Base-by-base conservation (phyloP, 2,888 invertebrate genomes). In the Nipponacmea schrenckii region DNA sequence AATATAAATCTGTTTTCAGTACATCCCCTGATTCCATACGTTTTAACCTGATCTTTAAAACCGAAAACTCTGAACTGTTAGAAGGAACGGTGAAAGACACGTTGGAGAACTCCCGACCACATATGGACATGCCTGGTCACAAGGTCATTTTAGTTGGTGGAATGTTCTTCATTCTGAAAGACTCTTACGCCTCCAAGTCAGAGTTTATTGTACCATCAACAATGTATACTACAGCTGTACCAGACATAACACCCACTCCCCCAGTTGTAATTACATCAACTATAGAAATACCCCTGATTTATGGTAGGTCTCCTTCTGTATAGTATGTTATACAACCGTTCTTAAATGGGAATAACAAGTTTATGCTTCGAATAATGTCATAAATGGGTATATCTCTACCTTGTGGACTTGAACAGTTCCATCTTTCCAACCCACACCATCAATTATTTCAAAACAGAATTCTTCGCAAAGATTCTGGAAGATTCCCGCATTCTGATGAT, bases 91-190 rank as follows among this genome's bases (percentile, higher is more conserved):
- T 65, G 14, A 64, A 68, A 39, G 63, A 63, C 14, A 72, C 72
- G 31, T 50, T 74, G 1, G 72, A 74, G 5, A 67, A 50, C 17
- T 72, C 72, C 48, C 70, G 72, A 48, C 70, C 50, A 17, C 74
- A 72, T 39, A 39, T 72, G 44, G 66, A 26, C 44, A 50, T 72
- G 48, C 27, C 46, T 14, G 68, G 62, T 27, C 50, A 45, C 63
- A 70, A 74, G 31, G 17, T 72, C 7, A 50, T 74, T n/a, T 70
- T 72, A 10, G 67, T 74, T 17, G 72, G 70, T 8, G 72, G 69
- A 8, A 62, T 74, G 27, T 27, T 68, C 26, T 69, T 74, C 20
- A 72, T 74, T 65, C 66, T 74, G 48, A 62, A 65, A 24, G 70
- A 70, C 56, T 62, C 56, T 45, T 64, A 66, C 45, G 45, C 62